phyloP scores from a whole-genome alignment of 53 echinoderm and acorn worm genomes.

The Astropecten irregularis region DNA sequence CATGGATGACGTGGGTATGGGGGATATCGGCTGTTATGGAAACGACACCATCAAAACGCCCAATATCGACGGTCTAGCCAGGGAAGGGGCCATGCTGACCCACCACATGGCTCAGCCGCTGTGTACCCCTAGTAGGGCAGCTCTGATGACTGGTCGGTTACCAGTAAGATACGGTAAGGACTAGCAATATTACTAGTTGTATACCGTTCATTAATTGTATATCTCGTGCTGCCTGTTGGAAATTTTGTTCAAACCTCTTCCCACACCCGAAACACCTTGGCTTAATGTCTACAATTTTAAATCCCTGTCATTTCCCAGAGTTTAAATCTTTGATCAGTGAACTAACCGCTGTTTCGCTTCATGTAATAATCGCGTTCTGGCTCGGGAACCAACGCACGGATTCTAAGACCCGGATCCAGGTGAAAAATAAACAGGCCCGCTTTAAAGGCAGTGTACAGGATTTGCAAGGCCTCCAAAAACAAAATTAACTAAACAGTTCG shows the following conservation, averaged over 20 bases:
- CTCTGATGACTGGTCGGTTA: conserved; percentile 90
- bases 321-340: background rate
- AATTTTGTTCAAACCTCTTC: too few species aligned
- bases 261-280: background rate
- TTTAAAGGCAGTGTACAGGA: too few species aligned
- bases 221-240: background rate
- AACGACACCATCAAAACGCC: conserved; percentile 85
- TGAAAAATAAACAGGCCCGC: too few species aligned
- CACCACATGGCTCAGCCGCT: conserved; percentile 85
- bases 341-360: too few species aligned
- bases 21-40: too few species aligned
- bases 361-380: too few species aligned
- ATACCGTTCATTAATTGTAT: background rate
- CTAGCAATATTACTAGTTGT: background rate
- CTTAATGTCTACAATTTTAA: background rate
- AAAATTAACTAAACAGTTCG: too few species aligned
- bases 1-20: conserved; percentile 93
- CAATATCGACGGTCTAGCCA: conserved; percentile 84
- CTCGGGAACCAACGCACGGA: too few species aligned
- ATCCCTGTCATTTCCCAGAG: background rate
- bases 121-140: conserved; percentile 94
- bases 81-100: conserved; percentile 82
- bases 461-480: too few species aligned
- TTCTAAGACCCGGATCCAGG: too few species aligned
- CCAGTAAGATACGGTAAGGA: conserved; percentile 78